Base-by-base conservation (phyloP, 1,140 invertebrate genomes). In the Sycobia sp. region DNA sequence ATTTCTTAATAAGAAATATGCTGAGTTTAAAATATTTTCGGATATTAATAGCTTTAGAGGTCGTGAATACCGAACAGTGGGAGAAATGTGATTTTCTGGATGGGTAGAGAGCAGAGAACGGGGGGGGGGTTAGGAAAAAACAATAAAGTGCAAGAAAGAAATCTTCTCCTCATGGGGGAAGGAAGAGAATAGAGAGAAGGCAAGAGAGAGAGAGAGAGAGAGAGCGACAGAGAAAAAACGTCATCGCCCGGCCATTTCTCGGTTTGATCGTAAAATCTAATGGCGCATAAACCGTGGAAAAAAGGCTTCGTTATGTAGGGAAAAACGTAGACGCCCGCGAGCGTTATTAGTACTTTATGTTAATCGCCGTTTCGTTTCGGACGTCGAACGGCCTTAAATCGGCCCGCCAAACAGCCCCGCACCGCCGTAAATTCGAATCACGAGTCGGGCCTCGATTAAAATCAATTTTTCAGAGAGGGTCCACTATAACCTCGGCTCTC, bases 321-420 rank as follows among this genome's bases (percentile, higher is more conserved):
- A 63, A 78, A 78, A 76, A 75, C 75, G 70, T 73, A 71, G 67
- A 69, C 71, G 71, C 67, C 67, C 68, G 69, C 68, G 67, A 71
- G 71, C 71, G 70, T 78, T 81, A 78, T 78, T 80, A 79, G 76
- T 75, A 79, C 77, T 81, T 81, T 80, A 81, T 80, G 79, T 76
- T 81, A 81, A 81, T 79, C 78, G 75, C 71, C 71, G 67, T 69
- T 76, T 68, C 69, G 73, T 75, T 77, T 73, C 66, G 70, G 73
- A 72, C 68, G 66, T 73, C 73, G 69, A 73, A 75, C 71, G 72
- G 69, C 65, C 65, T 76, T 77, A 74, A 80, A 78, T 75, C 67
- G 75, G 69, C 67, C 67, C 65, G 71, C 69, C 71, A 71, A 79
- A 75, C 67, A 70, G 69, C 71, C 71, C 44, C 65, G 57, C 72